Conservation (phyloP, 2,797 vertebrate species). For the Schizopygopsis pylzovi region DNA sequence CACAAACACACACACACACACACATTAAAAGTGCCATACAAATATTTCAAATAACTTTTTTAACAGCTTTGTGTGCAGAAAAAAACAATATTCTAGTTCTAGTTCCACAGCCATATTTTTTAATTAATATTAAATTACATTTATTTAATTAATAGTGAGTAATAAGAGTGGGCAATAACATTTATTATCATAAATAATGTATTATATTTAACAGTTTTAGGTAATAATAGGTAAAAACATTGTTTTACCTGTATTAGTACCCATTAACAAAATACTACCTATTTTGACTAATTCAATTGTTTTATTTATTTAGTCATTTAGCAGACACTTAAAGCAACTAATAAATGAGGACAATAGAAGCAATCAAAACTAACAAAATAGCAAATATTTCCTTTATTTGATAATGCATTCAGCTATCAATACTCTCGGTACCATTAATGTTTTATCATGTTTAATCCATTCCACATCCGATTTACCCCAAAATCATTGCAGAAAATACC, state of each 20-base stretch:
- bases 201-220: not conserved
- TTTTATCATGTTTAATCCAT: not conserved
- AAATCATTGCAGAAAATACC: not conserved
- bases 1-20: not conserved
- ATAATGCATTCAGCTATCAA: too few relatives aligned
- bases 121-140: not conserved
- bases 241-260: not conserved
- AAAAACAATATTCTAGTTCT: not conserved
- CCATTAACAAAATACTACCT: not conserved
- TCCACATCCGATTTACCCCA: not conserved
- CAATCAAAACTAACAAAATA: too few relatives aligned
- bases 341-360: too few relatives aligned
- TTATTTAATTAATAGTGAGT: not conserved
- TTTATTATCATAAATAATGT: not conserved
- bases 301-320: too few relatives aligned
- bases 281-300: not conserved
- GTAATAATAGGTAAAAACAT: too few relatives aligned
- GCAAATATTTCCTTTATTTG: not conserved
- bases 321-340: too few relatives aligned
- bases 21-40: not conserved
- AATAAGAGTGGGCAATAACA: not conserved
- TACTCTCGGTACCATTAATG: not conserved
- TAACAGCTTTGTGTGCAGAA: not conserved
- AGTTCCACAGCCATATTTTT: not conserved
- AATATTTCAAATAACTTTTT: not conserved